A percentile compares a stretch with the other conserved stretches of the same genome.
Evolutionary conservation across 64 coral and sea anemone species (phyloP).

Genomic region (Montipora sp.): DNA sequence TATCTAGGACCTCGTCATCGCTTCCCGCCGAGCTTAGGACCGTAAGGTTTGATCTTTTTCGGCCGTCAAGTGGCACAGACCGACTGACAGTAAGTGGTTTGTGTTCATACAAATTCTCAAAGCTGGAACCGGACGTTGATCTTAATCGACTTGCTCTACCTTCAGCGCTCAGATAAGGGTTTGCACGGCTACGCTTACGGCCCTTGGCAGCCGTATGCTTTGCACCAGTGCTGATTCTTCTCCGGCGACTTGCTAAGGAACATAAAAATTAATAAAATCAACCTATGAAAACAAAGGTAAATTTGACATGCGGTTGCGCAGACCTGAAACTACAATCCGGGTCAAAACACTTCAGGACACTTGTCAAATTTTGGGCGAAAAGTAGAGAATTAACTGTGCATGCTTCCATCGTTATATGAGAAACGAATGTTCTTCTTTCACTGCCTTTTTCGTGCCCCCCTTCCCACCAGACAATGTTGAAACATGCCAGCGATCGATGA

Average conservation of each 20-base stretch:
- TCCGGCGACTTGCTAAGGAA: slow-evolving; percentile 10
- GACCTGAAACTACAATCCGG: no score
- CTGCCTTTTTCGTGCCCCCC: no score
- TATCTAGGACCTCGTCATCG: slow-evolving; percentile 27
- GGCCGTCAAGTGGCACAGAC: neutral
- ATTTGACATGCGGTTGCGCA: no score
- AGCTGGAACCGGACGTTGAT: slow-evolving; percentile 35
- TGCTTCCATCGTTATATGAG: no score
- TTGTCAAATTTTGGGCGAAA: no score
- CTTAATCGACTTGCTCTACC: neutral
- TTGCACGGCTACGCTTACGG: neutral
- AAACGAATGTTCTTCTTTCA: no score
- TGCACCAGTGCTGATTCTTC: slow-evolving; percentile 44
- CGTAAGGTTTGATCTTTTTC: neutral
- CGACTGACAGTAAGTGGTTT: neutral
- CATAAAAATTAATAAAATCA: neutral
- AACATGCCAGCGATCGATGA: no score
- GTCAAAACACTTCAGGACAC: no score
- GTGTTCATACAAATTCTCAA: slow-evolving; percentile 39
- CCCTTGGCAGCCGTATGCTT: slow-evolving; percentile 41
- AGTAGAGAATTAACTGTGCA: no score
- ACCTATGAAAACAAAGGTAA: no score
- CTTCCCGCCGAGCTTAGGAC: slow-evolving; percentile 3
- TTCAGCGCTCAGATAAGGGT: neutral
- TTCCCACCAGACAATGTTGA: no score